A percentile compares a stretch with the other conserved stretches of the same genome.
Conservation (phyloP, 2,113 vertebrate genomes). For the Semnopithecus entellus region DNA sequence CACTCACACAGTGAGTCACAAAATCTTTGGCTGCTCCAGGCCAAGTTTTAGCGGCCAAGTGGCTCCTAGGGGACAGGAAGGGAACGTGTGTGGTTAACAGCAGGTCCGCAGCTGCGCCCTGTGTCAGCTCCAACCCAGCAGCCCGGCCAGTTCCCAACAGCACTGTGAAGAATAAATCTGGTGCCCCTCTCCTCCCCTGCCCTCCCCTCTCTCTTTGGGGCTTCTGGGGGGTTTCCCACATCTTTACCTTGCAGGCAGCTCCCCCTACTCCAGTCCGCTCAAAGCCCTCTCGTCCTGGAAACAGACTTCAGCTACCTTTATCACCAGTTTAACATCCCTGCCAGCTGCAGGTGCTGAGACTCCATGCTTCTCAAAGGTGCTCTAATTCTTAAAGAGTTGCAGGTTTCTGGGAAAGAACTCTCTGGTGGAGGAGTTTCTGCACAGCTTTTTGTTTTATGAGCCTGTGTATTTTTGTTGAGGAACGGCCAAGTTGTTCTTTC, state of each 20-base stretch:
- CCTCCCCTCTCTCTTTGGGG: not conserved
- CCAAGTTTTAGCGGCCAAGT: not conserved
- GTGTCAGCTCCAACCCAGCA: not conserved
- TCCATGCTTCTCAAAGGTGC: fast-evolving
- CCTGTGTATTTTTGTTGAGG: not conserved
- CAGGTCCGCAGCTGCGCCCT: not conserved
- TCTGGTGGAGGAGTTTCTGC: not conserved
- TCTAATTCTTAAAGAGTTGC: not conserved
- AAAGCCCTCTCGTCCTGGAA: not conserved
- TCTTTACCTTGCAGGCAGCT: not conserved
- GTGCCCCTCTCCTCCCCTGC: fast-evolving
- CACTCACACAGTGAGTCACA: fast-evolving
- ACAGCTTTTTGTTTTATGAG: not conserved
- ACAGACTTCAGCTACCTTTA: too few relatives aligned
- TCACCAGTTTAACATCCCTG: not conserved
- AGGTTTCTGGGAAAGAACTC: not conserved
- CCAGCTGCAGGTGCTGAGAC: not conserved
- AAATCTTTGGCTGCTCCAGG: not conserved
- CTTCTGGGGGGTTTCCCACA: not conserved
- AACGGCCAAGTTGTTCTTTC: not conserved
- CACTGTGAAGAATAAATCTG: not conserved
- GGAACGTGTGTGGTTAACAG: fast-evolving
- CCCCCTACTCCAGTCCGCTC: not conserved
- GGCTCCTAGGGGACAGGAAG: fast-evolving
- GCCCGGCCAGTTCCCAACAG: not conserved